Evolutionary conservation across 2,888 invertebrate genomes (phyloP), one percentile per base, ranked within the genome.

Genomic region (Lutraria lutraria): DNA sequence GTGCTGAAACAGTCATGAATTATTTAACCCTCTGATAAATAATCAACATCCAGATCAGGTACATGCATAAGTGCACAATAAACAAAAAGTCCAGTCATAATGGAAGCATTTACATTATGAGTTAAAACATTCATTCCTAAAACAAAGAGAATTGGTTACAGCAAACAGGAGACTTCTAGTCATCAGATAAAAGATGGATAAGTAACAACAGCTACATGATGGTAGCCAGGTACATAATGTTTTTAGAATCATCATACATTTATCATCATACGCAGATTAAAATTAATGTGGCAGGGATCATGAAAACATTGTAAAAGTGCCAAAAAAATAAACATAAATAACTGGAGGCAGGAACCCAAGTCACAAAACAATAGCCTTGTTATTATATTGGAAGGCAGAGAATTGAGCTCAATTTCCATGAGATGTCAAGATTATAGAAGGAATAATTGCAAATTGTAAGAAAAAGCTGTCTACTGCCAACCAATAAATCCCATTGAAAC

Each of bases 261-360:
- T 68, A 68, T 68, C 63, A 68, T 68, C 63, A 25, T 25, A 68
- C 63, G 0, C 2, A 25, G 63, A 68, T 68, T 25, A 76, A 76
- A 76, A 76, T 76, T 34, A 76, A 76, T 76, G 76, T 76, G 76
- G 76, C 76, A 76, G 29, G 76, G 76, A 76, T 31, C 76, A 76
- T 76, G 76, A 76, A 76, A 76, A 76, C 76, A 76, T 76, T 76
- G 76, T 76, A 76, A 76, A 76, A 76, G 21, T 76, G 76, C 76
- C 76, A 76, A 25, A 76, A 76, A 34, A 76, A 76, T 15, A 76
- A 19, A 76, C 76, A 76, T 76, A 76, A 76, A 76, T 76, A 19
- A 76, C 76, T 34, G 19, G 31, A 76, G 13, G 15, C 76, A 76
- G 34, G 34, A 76, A 76, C 76, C 34, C 25, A 31, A 76, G 31